Base-by-base conservation (phyloP, 2,113 vertebrate species). In the Riparia riparia region DNA sequence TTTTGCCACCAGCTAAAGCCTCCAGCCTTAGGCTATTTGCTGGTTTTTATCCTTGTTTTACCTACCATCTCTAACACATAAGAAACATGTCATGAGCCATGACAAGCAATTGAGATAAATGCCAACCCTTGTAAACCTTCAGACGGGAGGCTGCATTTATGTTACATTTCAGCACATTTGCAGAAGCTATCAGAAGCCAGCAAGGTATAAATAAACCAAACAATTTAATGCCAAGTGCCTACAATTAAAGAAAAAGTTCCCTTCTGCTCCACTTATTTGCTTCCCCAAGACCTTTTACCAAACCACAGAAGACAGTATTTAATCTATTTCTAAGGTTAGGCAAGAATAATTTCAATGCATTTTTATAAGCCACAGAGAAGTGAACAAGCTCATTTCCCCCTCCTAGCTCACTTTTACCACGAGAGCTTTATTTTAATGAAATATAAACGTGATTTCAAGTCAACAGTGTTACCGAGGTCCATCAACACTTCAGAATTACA, bases 11-110 rank as follows among this genome's bases (percentile, higher is more conserved):
- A 1, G 73, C 77, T 93, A 85, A 79, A 93, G 49, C 85, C 63
- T 90, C 58, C 58, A 82, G 88, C 88, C 88, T 88, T 26, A 82
- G 92, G 82, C 82, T 94, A 77, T 93, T 96, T 90, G 85, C 68
- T 69, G 63, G 16, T 88, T 95, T 87, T 93, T 61, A 85, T 88
- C 88, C 79, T 88, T 82, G 85, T 69, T 90, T 90, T 69, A 94
- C 79, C 68, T 82, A 76, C 88, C 54, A 34, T 56, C 74, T 65
- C 79, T 65, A 92, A 82, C 34, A 22, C 65, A 45, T 28, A 64
- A 60, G 73, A 91, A 90, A 88, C 90, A 82, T 39, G 71, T 77
- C 88, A 81, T 12, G 66, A 95, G 86, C 64, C 86, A 50, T 42
- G 54, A 90, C 79, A 86, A 88, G 87, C 54, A 92, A 93, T 32